Evolutionary conservation across 2,113 vertebrate genomes (phyloP), one percentile per base, ranked within the genome.

Genomic region (Chaenogobius annularis): DNA sequence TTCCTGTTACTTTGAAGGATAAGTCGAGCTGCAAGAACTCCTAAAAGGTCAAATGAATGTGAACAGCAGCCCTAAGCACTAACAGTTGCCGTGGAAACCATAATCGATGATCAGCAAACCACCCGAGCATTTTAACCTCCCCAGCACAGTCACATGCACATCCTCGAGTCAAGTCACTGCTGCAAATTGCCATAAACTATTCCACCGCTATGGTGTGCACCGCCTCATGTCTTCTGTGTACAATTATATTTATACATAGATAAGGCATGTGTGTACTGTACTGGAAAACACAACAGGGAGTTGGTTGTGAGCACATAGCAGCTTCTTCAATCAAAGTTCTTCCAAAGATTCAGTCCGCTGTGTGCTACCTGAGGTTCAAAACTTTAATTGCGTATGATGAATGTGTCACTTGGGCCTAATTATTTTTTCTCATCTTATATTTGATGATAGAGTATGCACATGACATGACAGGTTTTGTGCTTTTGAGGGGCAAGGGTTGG

Each of bases 21-120:
- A 67, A 13, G 8, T 43, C 19, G 17, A 64, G 47, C 19, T 69
- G 26, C 15, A 56, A 43, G 10, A 37, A 47, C 14, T 35, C 19
- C 20, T 3, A 10, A 65, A 65, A 73, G 59, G 66, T 78, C 58
- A 73, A 23, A 62, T 43, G 26, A 78, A 23, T 17, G 55, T 5
- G 26, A 65, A 65, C n/a, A 50, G 55, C 63, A 1, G 7, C 0
- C 22, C 22, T 61, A 2, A 52, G 37, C 22, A 46, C 37, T 23
- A 68, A 11, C 1, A 7, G 69, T 74, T 72, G 43, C 72, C 58
- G 35, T 6, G 23, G 59, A 13, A 61, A 78, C 68, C 11, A 5
- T 12, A 66, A 67, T 20, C 19, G 8, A 48, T 65, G 35, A 67
- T 7, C 17, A 23, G 11, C 7, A 54, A 19, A n/a, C 50, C 7